Evolutionary conservation across 2,888 invertebrate species (phyloP).

Genomic region (Sinotaia quadrata): DNA sequence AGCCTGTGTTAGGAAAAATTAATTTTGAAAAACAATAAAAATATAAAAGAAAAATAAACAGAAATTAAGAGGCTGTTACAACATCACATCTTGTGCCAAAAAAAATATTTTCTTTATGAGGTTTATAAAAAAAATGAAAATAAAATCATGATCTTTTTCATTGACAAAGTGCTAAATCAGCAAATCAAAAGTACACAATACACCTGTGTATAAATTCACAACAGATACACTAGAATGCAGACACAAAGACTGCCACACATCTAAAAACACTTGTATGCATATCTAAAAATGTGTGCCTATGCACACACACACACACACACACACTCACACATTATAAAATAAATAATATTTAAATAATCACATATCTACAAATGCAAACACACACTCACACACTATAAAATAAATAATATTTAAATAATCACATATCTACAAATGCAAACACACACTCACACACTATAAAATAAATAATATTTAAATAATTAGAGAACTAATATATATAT

Average conservation of each 20-base stretch:
- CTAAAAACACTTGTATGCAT: background rate
- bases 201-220: no score
- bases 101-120: no score
- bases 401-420: background rate
- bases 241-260: no score
- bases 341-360: background rate
- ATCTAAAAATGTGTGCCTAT: no score
- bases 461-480: background rate
- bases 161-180: no score
- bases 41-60: no score
- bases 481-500: background rate
- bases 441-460: background rate
- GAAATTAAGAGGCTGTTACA: no score
- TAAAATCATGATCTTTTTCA: background rate
- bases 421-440: background rate
- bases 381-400: background rate
- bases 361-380: conserved; percentile 1
- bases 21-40: no score
- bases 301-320: background rate
- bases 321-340: background rate
- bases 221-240: no score
- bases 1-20: no score
- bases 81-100: no score
- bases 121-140: background rate
- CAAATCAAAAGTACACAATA: no score